Evolutionary conservation across 2,797 vertebrate genomes (phyloP).

Genomic region (Cyclura pinguis): DNA sequence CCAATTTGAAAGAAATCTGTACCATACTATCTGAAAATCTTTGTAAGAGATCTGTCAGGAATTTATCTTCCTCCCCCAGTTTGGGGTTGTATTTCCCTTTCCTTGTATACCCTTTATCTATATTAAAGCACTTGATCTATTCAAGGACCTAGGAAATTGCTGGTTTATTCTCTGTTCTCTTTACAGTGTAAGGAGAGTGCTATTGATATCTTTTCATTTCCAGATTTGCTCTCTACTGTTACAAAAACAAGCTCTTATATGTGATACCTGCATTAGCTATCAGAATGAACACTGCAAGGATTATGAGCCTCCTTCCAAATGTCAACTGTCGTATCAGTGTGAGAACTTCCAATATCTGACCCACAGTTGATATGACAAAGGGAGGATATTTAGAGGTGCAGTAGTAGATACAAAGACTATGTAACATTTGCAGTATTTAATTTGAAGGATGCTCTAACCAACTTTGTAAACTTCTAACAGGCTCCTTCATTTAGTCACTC

Average conservation of each 20-base stretch:
- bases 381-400: neutral
- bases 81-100: conserved; percentile 55
- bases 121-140: conserved; percentile 66
- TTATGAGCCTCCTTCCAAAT: conserved; percentile 33
- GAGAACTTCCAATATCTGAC: neutral
- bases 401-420: neutral
- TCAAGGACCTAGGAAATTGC: conserved; percentile 51
- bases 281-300: conserved; percentile 41
- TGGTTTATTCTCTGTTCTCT: conserved; percentile 53
- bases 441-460: neutral
- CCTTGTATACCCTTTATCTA: conserved; percentile 36
- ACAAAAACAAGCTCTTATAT: conserved; percentile 46
- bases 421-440: neutral
- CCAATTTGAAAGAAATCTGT: conserved; percentile 66
- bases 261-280: conserved; percentile 61
- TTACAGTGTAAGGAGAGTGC: neutral
- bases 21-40: conserved; percentile 72
- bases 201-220: neutral
- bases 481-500: neutral
- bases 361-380: neutral
- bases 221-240: neutral
- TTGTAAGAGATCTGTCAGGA: conserved; percentile 70
- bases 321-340: neutral
- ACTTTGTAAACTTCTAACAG: neutral
- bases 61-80: conserved; percentile 25